phyloP scores from a whole-genome alignment of 1,140 invertebrate species.

The Galendromus occidentalis region DNA sequence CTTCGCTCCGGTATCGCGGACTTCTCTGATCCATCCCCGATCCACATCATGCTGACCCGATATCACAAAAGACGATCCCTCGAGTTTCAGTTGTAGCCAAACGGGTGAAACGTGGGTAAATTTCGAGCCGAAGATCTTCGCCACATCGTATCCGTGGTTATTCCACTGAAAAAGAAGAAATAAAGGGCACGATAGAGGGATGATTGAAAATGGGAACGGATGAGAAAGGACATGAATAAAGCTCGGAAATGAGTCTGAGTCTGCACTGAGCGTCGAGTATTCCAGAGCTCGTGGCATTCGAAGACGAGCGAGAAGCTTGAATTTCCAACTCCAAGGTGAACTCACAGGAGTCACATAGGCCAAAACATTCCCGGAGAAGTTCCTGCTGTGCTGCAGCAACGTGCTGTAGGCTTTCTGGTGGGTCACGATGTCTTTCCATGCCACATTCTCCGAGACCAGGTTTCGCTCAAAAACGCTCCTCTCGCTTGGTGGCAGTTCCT shows the following conservation, averaged over 20 bases:
- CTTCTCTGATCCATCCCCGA: slow-evolving; percentile 53
- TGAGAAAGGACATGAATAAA: background rate
- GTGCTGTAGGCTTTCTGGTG: background rate
- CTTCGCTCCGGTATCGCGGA: slow-evolving; percentile 31
- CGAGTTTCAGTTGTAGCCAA: slow-evolving; percentile 59
- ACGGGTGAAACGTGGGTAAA: slow-evolving; percentile 79
- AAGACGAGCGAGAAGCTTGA: no score
- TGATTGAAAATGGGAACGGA: slow-evolving; percentile 5
- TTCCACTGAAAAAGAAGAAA: slow-evolving; percentile 55
- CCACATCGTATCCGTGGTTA: slow-evolving; percentile 73
- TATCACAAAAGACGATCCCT: slow-evolving; percentile 30
- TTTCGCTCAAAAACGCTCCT: background rate
- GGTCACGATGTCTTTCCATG: background rate
- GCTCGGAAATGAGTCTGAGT: background rate
- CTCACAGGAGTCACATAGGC: slow-evolving; percentile 77
- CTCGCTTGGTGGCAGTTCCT: background rate
- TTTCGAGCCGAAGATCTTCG: slow-evolving; percentile 69
- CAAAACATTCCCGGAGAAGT: slow-evolving; percentile 38
- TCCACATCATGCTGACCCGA: slow-evolving; percentile 43
- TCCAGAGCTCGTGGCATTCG: no score
- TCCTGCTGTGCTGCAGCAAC: background rate
- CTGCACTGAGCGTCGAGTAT: background rate
- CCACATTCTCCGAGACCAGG: background rate
- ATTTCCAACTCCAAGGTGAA: no score
- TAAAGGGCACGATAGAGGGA: slow-evolving; percentile 10